Evolutionary conservation across 1,140 invertebrate species (phyloP).

Genomic region (Bombus ignitus): DNA sequence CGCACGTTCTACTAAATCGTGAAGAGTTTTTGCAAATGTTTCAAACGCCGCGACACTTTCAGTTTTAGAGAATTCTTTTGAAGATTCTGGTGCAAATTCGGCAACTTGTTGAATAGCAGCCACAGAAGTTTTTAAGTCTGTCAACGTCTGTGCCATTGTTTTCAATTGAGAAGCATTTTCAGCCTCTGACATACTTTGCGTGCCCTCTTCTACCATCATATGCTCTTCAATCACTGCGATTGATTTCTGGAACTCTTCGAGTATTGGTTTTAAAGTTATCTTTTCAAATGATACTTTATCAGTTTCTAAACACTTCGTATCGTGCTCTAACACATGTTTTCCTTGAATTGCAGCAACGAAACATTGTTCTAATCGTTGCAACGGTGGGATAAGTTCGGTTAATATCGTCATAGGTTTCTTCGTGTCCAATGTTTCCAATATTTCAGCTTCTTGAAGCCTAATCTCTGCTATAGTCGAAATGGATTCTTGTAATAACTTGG

Average conservation of each 20-base stretch:
- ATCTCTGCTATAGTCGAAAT: slow-evolving; percentile 56
- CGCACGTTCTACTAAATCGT: slow-evolving; percentile 77
- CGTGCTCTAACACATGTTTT: slow-evolving; percentile 36
- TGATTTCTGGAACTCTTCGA: slow-evolving; percentile 58
- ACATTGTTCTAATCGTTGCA: slow-evolving; percentile 55
- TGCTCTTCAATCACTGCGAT: slow-evolving; percentile 73
- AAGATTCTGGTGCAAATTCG: slow-evolving; percentile 18
- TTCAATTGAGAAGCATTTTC: slow-evolving; percentile 55
- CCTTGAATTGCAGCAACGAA: slow-evolving; percentile 54
- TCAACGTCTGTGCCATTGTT: slow-evolving; percentile 72
- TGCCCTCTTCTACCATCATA: slow-evolving; percentile 56
- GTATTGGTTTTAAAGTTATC: slow-evolving; percentile 38
- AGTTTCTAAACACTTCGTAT: slow-evolving; percentile 6
- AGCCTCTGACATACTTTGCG: slow-evolving; percentile 49
- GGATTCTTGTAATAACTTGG: slow-evolving; percentile 48
- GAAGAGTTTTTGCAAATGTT: slow-evolving; percentile 82
- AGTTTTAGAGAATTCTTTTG: slow-evolving; percentile 65
- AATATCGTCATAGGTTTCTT: slow-evolving; percentile 34
- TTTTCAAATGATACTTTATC: slow-evolving; percentile 28
- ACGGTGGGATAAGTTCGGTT: slow-evolving; percentile 38
- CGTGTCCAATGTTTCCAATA: slow-evolving; percentile 27
- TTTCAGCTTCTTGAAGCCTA: slow-evolving; percentile 53
- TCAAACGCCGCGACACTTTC: slow-evolving; percentile 78
- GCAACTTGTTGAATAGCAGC: slow-evolving; percentile 78
- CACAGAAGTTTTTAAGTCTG: slow-evolving; percentile 77